Evolutionary conservation across 1,140 invertebrate species (phyloP).

Genomic region (Saccostrea cuccullata): DNA sequence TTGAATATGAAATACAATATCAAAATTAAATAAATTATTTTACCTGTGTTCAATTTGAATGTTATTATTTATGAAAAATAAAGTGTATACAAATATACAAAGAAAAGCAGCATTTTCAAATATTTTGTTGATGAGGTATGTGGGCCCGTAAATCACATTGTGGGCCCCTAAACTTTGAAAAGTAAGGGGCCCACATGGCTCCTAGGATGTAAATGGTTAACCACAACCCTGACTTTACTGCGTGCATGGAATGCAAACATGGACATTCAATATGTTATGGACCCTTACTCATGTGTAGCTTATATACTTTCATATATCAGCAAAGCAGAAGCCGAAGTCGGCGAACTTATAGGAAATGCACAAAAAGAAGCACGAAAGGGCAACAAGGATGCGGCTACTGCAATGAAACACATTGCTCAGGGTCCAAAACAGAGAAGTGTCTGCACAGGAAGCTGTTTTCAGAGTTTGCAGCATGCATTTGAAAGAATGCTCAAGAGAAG

Average conservation of each 20-base stretch:
- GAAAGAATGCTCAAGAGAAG: constrained; percentile 51
- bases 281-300: constrained; percentile 48
- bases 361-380: constrained; percentile 43
- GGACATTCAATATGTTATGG: constrained; percentile 52
- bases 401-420: constrained; percentile 45
- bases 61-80: too few species aligned
- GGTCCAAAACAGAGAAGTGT: constrained; percentile 50
- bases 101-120: too few species aligned
- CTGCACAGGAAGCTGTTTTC: constrained; percentile 52
- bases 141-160: too few species aligned
- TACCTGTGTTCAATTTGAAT: too few species aligned
- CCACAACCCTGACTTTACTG: too few species aligned
- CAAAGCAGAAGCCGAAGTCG: constrained; percentile 50
- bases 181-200: too few species aligned
- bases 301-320: constrained; percentile 54
- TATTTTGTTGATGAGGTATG: too few species aligned
- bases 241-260: constrained; percentile 54
- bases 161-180: too few species aligned
- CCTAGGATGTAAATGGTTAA: too few species aligned
- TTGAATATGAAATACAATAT: too few species aligned
- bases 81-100: too few species aligned
- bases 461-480: constrained; percentile 42
- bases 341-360: constrained; percentile 28
- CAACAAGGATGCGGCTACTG: constrained; percentile 36
- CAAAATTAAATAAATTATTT: too few species aligned